Conservation (phyloP, 2,113 vertebrate genomes). For the Pteruthius melanotis region DNA sequence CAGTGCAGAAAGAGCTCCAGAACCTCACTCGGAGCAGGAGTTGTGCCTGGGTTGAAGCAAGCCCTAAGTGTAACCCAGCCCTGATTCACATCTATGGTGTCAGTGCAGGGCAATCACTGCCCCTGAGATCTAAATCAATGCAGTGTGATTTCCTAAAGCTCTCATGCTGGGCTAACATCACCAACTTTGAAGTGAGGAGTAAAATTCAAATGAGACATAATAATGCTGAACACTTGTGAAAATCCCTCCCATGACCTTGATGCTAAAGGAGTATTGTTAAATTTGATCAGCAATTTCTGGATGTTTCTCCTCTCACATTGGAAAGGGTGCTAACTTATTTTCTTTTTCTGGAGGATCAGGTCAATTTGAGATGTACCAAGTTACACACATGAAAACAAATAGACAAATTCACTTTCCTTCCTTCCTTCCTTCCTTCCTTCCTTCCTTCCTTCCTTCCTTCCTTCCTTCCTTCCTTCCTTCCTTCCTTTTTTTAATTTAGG, state of each 20-base stretch:
- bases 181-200: not conserved
- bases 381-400: not conserved
- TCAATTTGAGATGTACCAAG: not conserved
- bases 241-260: not conserved
- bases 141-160: not conserved
- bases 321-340: not conserved
- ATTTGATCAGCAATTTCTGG: not conserved
- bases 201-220: conserved; percentile 24
- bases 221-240: not conserved
- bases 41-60: not conserved
- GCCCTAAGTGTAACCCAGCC: not conserved
- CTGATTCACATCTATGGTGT: not conserved
- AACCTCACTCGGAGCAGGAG: not conserved
- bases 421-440: not conserved
- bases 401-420: not conserved
- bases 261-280: not conserved
- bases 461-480: too few relatives aligned
- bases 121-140: not conserved
- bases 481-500: not conserved
- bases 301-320: not conserved
- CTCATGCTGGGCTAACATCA: not conserved
- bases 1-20: not conserved
- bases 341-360: not conserved
- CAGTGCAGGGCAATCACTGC: not conserved
- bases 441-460: not conserved